Percentiles rank a stretch among this genome's conserved stretches.
Evolutionary conservation across 2,888 invertebrate genomes (phyloP).

Genomic region (Scaptomyza polygonia): DNA sequence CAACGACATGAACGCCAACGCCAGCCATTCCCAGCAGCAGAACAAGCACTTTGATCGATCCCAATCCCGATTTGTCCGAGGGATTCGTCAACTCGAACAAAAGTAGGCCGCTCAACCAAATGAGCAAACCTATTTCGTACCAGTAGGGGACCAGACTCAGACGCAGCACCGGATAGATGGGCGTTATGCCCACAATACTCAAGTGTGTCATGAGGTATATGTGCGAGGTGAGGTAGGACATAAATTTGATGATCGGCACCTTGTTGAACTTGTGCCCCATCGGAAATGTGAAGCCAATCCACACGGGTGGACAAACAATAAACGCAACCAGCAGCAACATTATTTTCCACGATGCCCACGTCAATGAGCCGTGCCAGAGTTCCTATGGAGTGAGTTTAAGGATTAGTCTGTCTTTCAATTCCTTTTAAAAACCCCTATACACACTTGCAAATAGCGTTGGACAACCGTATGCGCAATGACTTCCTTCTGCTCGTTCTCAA

Average conservation of each 20-base stretch:
- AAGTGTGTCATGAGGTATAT: slow-evolving; percentile 98
- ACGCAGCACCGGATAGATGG: slow-evolving; percentile 92
- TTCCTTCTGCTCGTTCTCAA: slow-evolving; percentile 99
- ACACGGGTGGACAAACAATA: slow-evolving; percentile 97
- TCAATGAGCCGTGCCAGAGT: slow-evolving; percentile 98
- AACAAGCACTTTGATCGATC: slow-evolving; percentile 96
- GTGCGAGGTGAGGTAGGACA: slow-evolving; percentile 99
- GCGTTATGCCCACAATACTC: slow-evolving; percentile 94
- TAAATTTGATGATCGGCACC: slow-evolving; percentile 99
- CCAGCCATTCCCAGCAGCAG: slow-evolving; percentile 95
- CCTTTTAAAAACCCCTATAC: slow-evolving; percentile 51
- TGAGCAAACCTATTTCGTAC: slow-evolving; percentile 97
- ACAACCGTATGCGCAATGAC: slow-evolving; percentile 98
- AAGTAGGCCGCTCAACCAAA: slow-evolving; percentile 97
- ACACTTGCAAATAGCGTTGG: slow-evolving; percentile 96
- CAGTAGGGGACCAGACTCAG: slow-evolving; percentile 93
- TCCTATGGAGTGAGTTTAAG: slow-evolving; percentile 88
- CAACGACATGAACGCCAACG: slow-evolving; percentile 94
- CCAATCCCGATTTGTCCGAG: slow-evolving; percentile 98
- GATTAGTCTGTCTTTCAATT: background rate
- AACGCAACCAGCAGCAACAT: slow-evolving; percentile 96
- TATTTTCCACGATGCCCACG: slow-evolving; percentile 98
- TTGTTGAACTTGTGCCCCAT: slow-evolving; percentile 97
- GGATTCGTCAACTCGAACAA: slow-evolving; percentile 99
- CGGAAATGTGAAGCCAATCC: slow-evolving; percentile 97